These are phyloP conservation scores for Steromphala cineraria DNA, from an alignment of 2,888 invertebrate species.

Conservation along the genomic window DNA sequence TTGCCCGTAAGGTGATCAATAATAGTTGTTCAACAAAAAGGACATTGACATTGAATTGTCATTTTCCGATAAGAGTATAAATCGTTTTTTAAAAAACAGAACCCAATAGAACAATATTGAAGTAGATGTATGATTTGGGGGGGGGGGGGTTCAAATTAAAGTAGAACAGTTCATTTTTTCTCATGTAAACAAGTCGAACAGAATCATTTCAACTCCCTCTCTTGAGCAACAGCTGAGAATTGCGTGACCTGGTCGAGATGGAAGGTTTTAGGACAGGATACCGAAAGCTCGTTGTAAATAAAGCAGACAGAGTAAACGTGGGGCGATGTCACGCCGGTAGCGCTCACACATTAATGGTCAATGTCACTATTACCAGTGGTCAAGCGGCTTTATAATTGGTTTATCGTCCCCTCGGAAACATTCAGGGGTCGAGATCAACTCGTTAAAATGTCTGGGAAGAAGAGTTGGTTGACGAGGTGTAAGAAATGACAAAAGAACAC, in stretches of 20 bases:
- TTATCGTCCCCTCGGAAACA: background rate
- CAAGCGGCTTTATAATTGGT: constrained; percentile 1
- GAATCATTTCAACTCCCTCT: too few species aligned
- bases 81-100: too few species aligned
- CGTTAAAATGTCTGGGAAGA: constrained; percentile 4
- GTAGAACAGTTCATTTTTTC: too few species aligned
- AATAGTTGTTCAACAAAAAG: too few species aligned
- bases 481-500: background rate
- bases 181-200: too few species aligned
- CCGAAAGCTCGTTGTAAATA: constrained; percentile 5
- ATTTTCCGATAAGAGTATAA: too few species aligned
- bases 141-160: too few species aligned
- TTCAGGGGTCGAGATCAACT: background rate
- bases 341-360: background rate
- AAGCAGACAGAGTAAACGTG: background rate
- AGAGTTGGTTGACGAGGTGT: background rate
- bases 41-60: too few species aligned
- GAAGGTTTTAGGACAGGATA: constrained; percentile 12
- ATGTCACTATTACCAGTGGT: background rate
- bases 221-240: background rate
- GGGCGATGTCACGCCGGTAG: background rate
- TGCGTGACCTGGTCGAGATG: background rate
- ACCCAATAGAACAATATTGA: too few species aligned
- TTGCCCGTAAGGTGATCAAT: too few species aligned
- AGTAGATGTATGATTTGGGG: too few species aligned